phyloP scores from a whole-genome alignment of 1,140 invertebrate genomes.

The Drosophila willistoni region DNA sequence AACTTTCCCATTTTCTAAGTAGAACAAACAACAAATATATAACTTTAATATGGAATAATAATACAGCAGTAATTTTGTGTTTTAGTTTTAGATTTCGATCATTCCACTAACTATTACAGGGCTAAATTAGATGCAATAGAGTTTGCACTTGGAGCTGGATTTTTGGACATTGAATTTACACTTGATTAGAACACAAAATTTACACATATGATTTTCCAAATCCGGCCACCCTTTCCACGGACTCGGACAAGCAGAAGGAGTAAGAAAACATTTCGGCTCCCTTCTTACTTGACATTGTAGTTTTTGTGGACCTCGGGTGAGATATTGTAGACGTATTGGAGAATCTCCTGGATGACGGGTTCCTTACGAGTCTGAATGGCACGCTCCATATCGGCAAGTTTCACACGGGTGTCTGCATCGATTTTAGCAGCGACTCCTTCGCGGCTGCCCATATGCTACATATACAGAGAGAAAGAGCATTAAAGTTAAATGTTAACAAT shows the following conservation, averaged over 20 bases:
- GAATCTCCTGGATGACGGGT: constrained; percentile 91
- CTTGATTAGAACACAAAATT: constrained; percentile 25
- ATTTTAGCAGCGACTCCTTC: constrained; percentile 95
- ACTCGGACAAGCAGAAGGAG: constrained; percentile 20
- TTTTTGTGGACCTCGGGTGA: constrained; percentile 95
- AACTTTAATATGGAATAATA: constrained; percentile 72
- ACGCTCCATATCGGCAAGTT: constrained; percentile 95
- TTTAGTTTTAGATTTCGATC: constrained; percentile 23
- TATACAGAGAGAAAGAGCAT: not conserved
- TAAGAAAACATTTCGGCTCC: too few species aligned
- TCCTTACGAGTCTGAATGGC: constrained; percentile 90
- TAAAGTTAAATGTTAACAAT: not conserved
- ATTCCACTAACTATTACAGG: constrained; percentile 69
- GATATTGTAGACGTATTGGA: constrained; percentile 94
- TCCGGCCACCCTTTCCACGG: constrained; percentile 12
- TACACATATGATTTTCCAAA: constrained; percentile 2
- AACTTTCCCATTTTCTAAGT: constrained; percentile 17
- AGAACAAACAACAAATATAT: constrained; percentile 70
- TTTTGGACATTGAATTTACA: constrained; percentile 74
- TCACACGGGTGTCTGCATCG: constrained; percentile 92
- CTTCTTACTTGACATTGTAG: constrained; percentile 85
- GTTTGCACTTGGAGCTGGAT: constrained; percentile 66
- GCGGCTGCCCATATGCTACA: constrained; percentile 94
- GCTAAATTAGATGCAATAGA: constrained; percentile 50
- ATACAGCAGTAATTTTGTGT: constrained; percentile 70